phyloP scores from a whole-genome alignment of 1,140 invertebrate species.

The Thaumetopoea pityocampa region DNA sequence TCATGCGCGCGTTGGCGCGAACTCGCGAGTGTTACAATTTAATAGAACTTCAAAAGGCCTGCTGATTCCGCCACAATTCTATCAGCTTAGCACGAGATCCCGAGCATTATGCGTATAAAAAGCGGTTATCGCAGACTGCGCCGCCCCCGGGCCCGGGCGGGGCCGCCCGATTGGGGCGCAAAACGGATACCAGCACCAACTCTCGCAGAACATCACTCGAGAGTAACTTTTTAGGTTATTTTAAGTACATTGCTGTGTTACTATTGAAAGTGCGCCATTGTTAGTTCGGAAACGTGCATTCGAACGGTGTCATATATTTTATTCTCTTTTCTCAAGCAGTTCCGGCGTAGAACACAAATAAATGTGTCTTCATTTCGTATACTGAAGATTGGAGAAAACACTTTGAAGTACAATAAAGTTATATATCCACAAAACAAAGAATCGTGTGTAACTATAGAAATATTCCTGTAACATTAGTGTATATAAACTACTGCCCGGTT shows the following conservation, averaged over 20 bases:
- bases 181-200: slow-evolving; percentile 17
- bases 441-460: slow-evolving; percentile 17
- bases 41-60: slow-evolving; percentile 73
- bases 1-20: slow-evolving; percentile 70
- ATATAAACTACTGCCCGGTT: slow-evolving; percentile 29
- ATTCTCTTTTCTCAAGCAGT: slow-evolving; percentile 2
- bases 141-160: slow-evolving; percentile 17
- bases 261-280: slow-evolving; percentile 11
- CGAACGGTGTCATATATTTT: slow-evolving; percentile 8
- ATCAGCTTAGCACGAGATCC: slow-evolving; percentile 67
- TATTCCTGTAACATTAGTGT: slow-evolving; percentile 17
- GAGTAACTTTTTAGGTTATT: slow-evolving; percentile 29
- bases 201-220: slow-evolving; percentile 24
- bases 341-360: slow-evolving; percentile 22
- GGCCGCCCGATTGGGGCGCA: slow-evolving; percentile 20
- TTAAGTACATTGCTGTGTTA: slow-evolving; percentile 33
- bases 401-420: not conserved
- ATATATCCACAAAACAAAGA: not conserved
- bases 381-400: slow-evolving; percentile 22
- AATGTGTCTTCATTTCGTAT: slow-evolving; percentile 22
- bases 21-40: slow-evolving; percentile 68
- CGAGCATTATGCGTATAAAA: slow-evolving; percentile 71
- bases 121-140: slow-evolving; percentile 56
- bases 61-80: too few relatives aligned
- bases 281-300: slow-evolving; percentile 12